Conservation (phyloP, 1,140 invertebrate species). For the Octopus bimaculoides region DNA sequence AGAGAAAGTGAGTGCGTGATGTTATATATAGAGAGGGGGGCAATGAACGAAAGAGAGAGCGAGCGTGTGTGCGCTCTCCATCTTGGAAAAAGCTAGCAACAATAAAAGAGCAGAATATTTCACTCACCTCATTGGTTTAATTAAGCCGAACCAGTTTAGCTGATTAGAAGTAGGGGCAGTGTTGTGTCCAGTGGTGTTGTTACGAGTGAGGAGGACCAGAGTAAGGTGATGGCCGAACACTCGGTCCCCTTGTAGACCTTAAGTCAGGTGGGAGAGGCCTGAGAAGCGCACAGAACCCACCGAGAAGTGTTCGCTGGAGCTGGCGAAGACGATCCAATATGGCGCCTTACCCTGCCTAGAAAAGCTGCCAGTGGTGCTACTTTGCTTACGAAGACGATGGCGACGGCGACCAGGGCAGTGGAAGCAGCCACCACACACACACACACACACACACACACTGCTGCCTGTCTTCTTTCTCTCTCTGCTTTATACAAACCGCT, state of each 20-base stretch:
- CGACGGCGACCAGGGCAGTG: not conserved
- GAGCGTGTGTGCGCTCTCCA: not conserved
- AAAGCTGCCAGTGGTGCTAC: not conserved
- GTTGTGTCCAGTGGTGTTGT: constrained; percentile 1
- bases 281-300: not conserved
- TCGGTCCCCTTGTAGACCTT: not conserved
- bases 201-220: not conserved
- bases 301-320: not conserved
- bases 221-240: not conserved
- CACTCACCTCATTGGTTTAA: constrained; percentile 15
- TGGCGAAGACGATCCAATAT: constrained; percentile 8
- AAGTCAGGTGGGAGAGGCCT: constrained; percentile 1
- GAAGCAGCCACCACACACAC: not conserved
- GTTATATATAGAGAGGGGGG: not conserved
- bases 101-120: constrained; percentile 1
- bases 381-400: not conserved
- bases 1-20: not conserved
- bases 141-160: constrained; percentile 1
- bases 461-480: not conserved
- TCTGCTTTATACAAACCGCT: not conserved
- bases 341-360: not conserved
- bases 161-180: not conserved
- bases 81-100: not conserved
- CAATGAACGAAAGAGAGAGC: not conserved
- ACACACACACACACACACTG: not conserved